Percentiles rank a stretch among this genome's conserved stretches.
Evolutionary conservation across 2,888 invertebrate genomes (phyloP).

Genomic region (Chirona hameri): DNA sequence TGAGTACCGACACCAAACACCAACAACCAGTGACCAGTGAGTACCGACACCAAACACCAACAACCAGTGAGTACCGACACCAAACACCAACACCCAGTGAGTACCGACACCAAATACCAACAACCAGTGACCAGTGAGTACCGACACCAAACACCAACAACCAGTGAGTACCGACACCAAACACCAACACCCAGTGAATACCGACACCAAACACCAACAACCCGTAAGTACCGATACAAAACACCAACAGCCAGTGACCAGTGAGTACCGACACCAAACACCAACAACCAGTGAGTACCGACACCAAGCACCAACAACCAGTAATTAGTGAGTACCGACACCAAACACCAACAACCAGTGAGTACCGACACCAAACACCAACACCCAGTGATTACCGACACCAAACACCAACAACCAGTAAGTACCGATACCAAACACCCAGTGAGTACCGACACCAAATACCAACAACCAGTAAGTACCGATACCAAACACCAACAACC

Average conservation of each 20-base stretch:
- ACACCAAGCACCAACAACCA: background rate
- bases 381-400: background rate
- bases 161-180: background rate
- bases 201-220: constrained; percentile 94
- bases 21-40: background rate
- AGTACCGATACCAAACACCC: background rate
- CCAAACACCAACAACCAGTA: no score
- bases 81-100: background rate
- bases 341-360: background rate
- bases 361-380: background rate
- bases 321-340: background rate
- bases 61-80: no score
- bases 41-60: background rate
- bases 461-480: background rate
- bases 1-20: background rate
- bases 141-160: background rate
- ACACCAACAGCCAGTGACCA: constrained; percentile 40
- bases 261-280: constrained; percentile 56
- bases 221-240: constrained; percentile 66
- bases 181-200: constrained; percentile 46
- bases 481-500: background rate
- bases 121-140: background rate
- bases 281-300: constrained; percentile 37
- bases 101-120: background rate
- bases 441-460: background rate